Conservation (phyloP, 1,140 invertebrate species). For the Apis cerana region DNA sequence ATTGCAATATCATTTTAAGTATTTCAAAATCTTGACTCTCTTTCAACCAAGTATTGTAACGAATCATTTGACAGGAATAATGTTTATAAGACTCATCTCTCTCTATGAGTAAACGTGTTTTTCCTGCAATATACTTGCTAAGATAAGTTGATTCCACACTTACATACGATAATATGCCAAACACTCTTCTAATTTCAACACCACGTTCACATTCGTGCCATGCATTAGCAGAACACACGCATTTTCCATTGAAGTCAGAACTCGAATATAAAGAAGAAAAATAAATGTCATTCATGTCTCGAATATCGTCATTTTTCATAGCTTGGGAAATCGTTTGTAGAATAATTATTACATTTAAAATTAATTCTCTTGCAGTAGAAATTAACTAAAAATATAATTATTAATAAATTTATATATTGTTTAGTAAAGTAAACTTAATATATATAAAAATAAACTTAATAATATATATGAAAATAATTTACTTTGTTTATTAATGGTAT, state of each 20-base stretch:
- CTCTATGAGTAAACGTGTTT: slow-evolving; percentile 53
- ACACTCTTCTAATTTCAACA: slow-evolving; percentile 73
- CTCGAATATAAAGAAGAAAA: slow-evolving; percentile 74
- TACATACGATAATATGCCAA: slow-evolving; percentile 71
- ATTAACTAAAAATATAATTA: slow-evolving; percentile 66
- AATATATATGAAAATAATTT: slow-evolving; percentile 7
- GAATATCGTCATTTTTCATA: slow-evolving; percentile 78
- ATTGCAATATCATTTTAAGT: slow-evolving; percentile 73
- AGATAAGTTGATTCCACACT: slow-evolving; percentile 71
- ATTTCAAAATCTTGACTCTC: slow-evolving; percentile 73
- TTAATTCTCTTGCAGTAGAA: slow-evolving; percentile 72
- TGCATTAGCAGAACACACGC: slow-evolving; percentile 67
- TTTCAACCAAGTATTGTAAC: slow-evolving; percentile 71
- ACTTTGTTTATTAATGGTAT: slow-evolving; percentile 77
- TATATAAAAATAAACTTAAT: background rate
- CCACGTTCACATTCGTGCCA: slow-evolving; percentile 77
- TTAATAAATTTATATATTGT: background rate
- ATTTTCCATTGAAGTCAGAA: slow-evolving; percentile 68
- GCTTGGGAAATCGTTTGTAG: slow-evolving; percentile 73
- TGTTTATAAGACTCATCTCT: slow-evolving; percentile 68
- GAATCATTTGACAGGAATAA: slow-evolving; percentile 71
- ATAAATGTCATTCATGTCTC: slow-evolving; percentile 79
- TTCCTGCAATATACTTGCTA: slow-evolving; percentile 74
- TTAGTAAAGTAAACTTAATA: background rate
- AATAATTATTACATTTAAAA: slow-evolving; percentile 71